These are phyloP conservation scores for Octonoba sinensis DNA, from an alignment of 2,888 invertebrate genomes.

Conservation along the genomic window DNA sequence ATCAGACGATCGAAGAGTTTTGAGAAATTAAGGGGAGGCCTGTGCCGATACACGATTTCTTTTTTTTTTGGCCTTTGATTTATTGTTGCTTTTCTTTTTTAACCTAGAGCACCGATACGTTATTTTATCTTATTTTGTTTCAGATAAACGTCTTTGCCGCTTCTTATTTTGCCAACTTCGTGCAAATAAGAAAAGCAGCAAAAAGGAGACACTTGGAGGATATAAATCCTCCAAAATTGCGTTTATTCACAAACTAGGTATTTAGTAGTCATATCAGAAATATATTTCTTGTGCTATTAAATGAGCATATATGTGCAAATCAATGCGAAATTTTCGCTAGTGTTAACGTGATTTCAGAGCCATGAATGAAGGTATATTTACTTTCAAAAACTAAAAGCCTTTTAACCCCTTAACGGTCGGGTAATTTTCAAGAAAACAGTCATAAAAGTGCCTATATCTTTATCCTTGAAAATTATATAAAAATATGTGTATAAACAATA, in stretches of 20 bases:
- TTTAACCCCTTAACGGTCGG: too few species aligned
- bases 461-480: too few species aligned
- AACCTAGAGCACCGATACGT: slow-evolving; percentile 2
- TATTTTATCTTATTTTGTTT: slow-evolving; percentile 19
- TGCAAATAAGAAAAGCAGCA: slow-evolving; percentile 9
- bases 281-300: too few species aligned
- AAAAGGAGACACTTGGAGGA: slow-evolving; percentile 8
- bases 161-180: slow-evolving; percentile 21
- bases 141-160: background rate
- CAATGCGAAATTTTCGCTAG: slow-evolving; percentile 1
- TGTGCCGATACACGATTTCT: slow-evolving; percentile 8
- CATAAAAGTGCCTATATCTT: too few species aligned
- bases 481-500: too few species aligned
- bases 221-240: slow-evolving; percentile 52
- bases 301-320: slow-evolving; percentile 29
- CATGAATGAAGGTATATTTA: too few species aligned
- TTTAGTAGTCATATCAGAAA: too few species aligned
- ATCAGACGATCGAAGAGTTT: slow-evolving; percentile 46
- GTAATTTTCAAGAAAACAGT: too few species aligned
- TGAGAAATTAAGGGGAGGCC: slow-evolving; percentile 53
- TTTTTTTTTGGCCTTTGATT: background rate
- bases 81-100: too few species aligned
- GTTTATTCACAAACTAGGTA: slow-evolving; percentile 9
- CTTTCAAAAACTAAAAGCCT: too few species aligned
- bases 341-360: too few species aligned